Evolutionary conservation across 2,888 invertebrate genomes (phyloP).

Genomic region (Tupiocoris notatus): DNA sequence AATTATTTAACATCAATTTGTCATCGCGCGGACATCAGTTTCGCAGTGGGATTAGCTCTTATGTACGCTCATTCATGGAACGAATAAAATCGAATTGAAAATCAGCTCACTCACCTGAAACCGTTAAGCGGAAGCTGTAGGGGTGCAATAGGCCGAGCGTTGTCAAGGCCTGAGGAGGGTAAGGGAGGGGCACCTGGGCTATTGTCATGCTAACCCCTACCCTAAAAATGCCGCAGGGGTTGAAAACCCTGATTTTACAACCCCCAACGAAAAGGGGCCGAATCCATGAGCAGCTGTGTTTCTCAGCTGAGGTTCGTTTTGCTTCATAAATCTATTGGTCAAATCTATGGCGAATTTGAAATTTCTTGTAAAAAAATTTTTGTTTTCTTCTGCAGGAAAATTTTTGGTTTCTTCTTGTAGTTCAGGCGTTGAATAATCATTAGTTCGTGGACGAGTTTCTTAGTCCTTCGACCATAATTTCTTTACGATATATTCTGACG

Average conservation of each 20-base stretch:
- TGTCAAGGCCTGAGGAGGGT: conserved; percentile 25
- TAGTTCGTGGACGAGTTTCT: too few species aligned
- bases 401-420: too few species aligned
- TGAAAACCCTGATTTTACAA: conserved; percentile 3
- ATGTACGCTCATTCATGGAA: neutral
- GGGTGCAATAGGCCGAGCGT: conserved; percentile 48
- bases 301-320: conserved; percentile 4
- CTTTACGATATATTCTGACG: too few species aligned
- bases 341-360: too few species aligned
- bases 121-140: conserved; percentile 33
- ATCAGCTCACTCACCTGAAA: conserved; percentile 34
- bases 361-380: too few species aligned
- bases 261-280: neutral
- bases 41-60: neutral
- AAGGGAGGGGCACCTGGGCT: conserved; percentile 42
- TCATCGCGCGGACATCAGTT: neutral
- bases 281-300: conserved; percentile 6
- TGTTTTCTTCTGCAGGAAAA: too few species aligned
- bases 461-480: too few species aligned
- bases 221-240: neutral
- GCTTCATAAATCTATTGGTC: too few species aligned
- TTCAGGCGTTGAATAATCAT: too few species aligned
- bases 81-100: conserved; percentile 6
- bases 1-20: neutral
- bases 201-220: conserved; percentile 44